Percentiles rank a stretch among this genome's conserved stretches.
Conservation (phyloP, 2,113 vertebrate species). For the Oenanthe melanoleuca region DNA sequence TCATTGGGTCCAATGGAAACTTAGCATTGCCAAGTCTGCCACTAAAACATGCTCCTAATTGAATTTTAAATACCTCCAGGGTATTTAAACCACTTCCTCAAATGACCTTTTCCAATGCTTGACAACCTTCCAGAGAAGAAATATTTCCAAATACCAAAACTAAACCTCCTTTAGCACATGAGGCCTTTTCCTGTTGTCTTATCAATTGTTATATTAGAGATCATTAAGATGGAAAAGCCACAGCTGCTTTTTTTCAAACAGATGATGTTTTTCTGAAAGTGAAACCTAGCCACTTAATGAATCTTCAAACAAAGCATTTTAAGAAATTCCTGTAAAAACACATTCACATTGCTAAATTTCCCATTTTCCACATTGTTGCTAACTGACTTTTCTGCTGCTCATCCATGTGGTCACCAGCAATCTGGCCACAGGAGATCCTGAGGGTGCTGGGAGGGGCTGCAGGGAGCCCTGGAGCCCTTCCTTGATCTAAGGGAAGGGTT, state of each 20-base stretch:
- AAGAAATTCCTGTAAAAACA: not conserved
- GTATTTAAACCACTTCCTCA: not conserved
- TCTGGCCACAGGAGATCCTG: not conserved
- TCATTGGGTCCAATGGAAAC: not conserved
- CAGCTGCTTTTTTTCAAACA: not conserved
- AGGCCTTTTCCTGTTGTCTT: not conserved
- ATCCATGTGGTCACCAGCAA: not conserved
- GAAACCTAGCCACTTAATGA: not conserved
- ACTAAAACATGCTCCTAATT: not conserved
- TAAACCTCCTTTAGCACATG: not conserved
- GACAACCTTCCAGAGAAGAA: not conserved
- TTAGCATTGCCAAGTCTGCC: not conserved
- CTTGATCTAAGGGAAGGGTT: not conserved
- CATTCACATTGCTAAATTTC: not conserved
- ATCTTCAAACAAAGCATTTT: not conserved
- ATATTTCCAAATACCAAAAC: not conserved
- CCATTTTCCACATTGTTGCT: not conserved
- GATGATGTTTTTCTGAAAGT: not conserved
- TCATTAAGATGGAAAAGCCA: not conserved
- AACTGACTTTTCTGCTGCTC: not conserved
- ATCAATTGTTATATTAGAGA: not conserved
- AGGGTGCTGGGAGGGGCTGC: not conserved
- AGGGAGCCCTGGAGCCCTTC: not conserved
- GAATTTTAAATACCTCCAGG: rapidly evolving
- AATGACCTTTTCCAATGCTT: not conserved